A percentile compares a stretch with the other conserved stretches of the same genome.
phyloP scores from a whole-genome alignment of 2,888 invertebrate genomes.

The Kuschelorhynchus macadamiae region DNA sequence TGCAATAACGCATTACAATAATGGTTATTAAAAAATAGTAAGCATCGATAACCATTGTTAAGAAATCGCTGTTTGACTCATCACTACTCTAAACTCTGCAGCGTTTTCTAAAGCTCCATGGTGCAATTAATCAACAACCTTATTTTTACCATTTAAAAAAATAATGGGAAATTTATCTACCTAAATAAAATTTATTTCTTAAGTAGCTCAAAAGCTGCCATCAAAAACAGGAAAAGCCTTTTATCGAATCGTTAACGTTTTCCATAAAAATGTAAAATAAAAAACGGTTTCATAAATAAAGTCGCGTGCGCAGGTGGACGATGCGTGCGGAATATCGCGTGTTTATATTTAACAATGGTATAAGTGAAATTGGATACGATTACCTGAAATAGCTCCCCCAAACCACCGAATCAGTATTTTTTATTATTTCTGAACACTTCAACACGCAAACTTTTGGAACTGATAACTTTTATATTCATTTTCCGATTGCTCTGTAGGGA shows the following conservation, averaged over 20 bases:
- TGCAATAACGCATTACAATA: too few relatives aligned
- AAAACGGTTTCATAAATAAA: conserved; percentile 13
- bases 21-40: too few relatives aligned
- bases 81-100: too few relatives aligned
- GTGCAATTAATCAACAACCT: too few relatives aligned
- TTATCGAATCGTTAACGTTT: conserved; percentile 4
- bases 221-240: conserved; percentile 24
- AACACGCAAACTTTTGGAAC: conserved; percentile 15
- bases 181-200: too few relatives aligned
- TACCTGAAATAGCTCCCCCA: conserved; percentile 34
- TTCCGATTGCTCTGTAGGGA: too few relatives aligned
- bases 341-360: conserved; percentile 21
- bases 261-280: conserved; percentile 17
- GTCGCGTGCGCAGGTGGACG: conserved; percentile 33
- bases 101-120: too few relatives aligned
- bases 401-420: conserved; percentile 32
- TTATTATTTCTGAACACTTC: conserved; percentile 9
- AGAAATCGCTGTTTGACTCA: too few relatives aligned
- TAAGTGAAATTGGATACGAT: conserved; percentile 42
- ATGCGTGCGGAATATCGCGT: conserved; percentile 34
- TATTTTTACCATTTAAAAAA: too few relatives aligned
- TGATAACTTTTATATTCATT: conserved; percentile 11
- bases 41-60: too few relatives aligned
- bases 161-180: too few relatives aligned
- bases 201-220: too few relatives aligned